Evolutionary conservation across 2,113 vertebrate genomes (phyloP).

Genomic region (Lucifuga dentata): DNA sequence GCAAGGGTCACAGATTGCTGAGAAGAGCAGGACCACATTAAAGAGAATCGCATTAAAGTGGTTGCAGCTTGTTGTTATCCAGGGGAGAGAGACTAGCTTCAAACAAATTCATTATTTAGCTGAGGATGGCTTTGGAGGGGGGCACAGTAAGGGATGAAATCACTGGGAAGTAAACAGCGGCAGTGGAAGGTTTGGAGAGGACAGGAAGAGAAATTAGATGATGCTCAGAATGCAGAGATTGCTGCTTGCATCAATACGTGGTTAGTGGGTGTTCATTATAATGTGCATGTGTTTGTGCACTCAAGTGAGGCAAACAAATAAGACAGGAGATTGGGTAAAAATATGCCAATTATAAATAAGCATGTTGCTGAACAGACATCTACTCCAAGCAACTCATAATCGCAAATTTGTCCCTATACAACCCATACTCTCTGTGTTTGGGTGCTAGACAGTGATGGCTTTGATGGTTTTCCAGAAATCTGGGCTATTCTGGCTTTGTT

Average conservation of each 20-base stretch:
- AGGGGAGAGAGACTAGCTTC: slow-evolving; percentile 34
- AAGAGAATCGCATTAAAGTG: slow-evolving; percentile 43
- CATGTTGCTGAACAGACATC: too few species aligned
- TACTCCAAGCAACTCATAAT: not conserved
- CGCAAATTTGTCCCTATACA: not conserved
- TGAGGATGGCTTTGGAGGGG: slow-evolving; percentile 24
- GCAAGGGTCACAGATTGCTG: slow-evolving; percentile 51
- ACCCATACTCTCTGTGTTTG: not conserved
- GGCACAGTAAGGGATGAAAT: slow-evolving; percentile 47
- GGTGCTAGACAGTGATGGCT: not conserved
- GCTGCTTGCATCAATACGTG: slow-evolving; percentile 3
- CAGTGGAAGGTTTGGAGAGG: slow-evolving; percentile 39
- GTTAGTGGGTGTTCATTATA: slow-evolving; percentile 17
- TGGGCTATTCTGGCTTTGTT: not conserved
- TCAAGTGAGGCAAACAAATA: slow-evolving; percentile 14
- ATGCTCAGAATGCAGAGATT: slow-evolving; percentile 33
- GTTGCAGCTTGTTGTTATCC: slow-evolving; percentile 50
- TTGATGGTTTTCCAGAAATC: slow-evolving; percentile 3
- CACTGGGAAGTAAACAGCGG: slow-evolving; percentile 46
- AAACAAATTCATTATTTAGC: slow-evolving; percentile 64
- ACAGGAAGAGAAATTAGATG: slow-evolving; percentile 39
- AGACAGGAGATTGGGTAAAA: not conserved
- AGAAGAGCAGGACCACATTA: slow-evolving; percentile 52
- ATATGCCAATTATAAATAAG: not conserved
- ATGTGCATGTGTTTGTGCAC: not conserved